phyloP scores from a whole-genome alignment of 2,888 invertebrate species.

The Hirudinaria manillensis region DNA sequence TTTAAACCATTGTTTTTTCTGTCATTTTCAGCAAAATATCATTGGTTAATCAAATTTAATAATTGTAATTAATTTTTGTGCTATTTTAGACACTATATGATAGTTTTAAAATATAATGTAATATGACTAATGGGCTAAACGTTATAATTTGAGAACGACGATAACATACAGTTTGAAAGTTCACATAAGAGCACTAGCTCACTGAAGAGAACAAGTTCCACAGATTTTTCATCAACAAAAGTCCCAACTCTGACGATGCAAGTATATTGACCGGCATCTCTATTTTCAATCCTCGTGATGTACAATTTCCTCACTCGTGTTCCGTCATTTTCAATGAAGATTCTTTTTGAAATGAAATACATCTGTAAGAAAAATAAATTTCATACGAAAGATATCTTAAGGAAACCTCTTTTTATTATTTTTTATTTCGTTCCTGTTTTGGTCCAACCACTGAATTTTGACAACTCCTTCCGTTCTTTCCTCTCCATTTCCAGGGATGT shows the following conservation, averaged over 20 bases:
- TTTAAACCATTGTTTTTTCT: no score
- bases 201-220: constrained; percentile 23
- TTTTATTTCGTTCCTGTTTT: constrained; percentile 24
- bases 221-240: constrained; percentile 14
- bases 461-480: constrained; percentile 1
- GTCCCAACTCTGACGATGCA: constrained; percentile 14
- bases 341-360: constrained; percentile 10
- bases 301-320: constrained; percentile 19
- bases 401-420: constrained; percentile 1
- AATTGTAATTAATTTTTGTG: no score
- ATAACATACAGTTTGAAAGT: no score
- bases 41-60: no score
- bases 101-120: no score
- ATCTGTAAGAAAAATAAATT: background rate
- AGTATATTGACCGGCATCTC: constrained; percentile 23
- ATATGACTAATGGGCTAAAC: no score
- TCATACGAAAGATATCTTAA: background rate
- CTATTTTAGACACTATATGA: no score
- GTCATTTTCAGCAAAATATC: no score
- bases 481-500: constrained; percentile 5
- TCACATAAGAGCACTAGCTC: background rate
- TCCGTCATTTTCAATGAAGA: constrained; percentile 24
- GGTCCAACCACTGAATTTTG: constrained; percentile 21
- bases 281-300: constrained; percentile 16
- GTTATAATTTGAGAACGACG: no score